Base-by-base conservation (phyloP, 2,888 invertebrate species). In the Caenorhabditis sp. region DNA sequence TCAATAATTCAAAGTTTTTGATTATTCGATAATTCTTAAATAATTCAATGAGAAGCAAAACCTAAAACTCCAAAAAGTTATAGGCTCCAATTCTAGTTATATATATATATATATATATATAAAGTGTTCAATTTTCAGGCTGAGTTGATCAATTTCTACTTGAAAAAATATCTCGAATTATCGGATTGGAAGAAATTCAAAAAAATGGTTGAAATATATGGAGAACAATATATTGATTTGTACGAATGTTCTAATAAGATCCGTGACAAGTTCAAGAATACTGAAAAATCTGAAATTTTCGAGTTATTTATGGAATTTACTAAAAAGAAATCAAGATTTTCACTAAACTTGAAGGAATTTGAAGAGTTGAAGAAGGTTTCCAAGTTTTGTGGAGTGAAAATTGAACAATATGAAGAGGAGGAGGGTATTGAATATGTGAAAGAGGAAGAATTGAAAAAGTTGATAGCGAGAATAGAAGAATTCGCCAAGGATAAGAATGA, bases 401-500 rank as follows among this genome's bases (percentile, higher is more conserved):
- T 52, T 20, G 43, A 52, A 8, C 20, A 10, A 26, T 17, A 60
- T 49, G 26, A 20, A 49, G 23, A 31, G 49, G 23, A 12, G 1
- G 23, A 20, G 23, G 21, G 27, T 53, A 17, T 53, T 25, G 25
- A 27, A 52, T 31, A 8, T 14, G 14, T 20, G 20, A 31, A 62
- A 53, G 14, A 62, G 4, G 62, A 53, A 38, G 54, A 53, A n/a
- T 12, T 50, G 25, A 14, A 59, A 25, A 36, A 26, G 17, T 17
- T 67, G 57, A 67, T 61, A n/a, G 25, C 60, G 2, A 20, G 52
- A 21, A 63, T 67, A 7, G 71, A 67, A 59, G 63, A 49, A 23
- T 67, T 52, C 27, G 64, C 63, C 10, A 53, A 62, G n/a, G 27
- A 21, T 17, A 43, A 14, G n/a, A 72, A 62, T 21, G 59, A 67